Conservation (phyloP, 2,113 vertebrate genomes). For the Anoura caudifer region DNA sequence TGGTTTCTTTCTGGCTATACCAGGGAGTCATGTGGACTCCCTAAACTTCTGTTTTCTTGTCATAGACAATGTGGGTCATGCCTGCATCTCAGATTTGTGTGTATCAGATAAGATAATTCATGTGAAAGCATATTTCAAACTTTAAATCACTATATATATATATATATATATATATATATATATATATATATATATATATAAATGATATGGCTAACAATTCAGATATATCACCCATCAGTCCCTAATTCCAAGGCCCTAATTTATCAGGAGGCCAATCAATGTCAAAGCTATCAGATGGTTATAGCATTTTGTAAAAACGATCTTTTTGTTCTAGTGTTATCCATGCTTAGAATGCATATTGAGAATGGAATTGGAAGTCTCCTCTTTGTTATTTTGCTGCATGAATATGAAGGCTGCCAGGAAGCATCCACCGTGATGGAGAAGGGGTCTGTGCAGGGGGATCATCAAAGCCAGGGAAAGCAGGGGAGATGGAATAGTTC, state of each 20-base stretch:
- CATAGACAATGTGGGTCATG: neutral
- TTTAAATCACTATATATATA: neutral
- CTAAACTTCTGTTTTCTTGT: neutral
- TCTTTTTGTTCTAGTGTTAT: neutral
- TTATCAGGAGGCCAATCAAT: neutral
- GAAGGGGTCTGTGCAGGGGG: neutral
- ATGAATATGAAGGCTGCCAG: neutral
- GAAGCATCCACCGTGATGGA: neutral
- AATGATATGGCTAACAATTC: neutral
- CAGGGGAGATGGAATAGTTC: neutral
- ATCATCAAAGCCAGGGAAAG: neutral
- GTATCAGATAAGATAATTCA: neutral
- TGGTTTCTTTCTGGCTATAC: neutral
- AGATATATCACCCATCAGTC: neutral
- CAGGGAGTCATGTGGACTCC: neutral
- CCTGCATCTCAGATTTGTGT: neutral
- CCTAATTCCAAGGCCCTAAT: neutral
- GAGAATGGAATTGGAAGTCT: conserved; percentile 6
- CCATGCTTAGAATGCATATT: neutral
- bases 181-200: neutral
- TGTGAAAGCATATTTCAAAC: neutral
- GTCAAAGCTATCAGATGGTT: neutral
- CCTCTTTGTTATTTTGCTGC: neutral
- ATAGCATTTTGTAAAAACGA: neutral
- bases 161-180: neutral